A percentile compares a stretch with the other conserved stretches of the same genome.
Conservation (phyloP, 1,140 invertebrate genomes). For the Cepaea nemoralis region DNA sequence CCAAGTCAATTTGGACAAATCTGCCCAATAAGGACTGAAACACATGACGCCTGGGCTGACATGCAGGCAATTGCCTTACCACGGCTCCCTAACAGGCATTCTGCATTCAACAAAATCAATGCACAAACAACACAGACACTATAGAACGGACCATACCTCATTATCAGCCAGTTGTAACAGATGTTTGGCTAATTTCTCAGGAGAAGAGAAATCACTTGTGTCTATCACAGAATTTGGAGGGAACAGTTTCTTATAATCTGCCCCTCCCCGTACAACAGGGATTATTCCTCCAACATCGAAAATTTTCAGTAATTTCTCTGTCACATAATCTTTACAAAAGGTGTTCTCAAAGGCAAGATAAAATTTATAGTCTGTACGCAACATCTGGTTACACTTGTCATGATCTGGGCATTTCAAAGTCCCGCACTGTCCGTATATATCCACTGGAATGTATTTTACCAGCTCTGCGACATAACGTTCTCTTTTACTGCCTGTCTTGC, state of each 20-base stretch:
- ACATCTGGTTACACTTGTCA: slow-evolving; percentile 42
- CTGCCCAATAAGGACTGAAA: no score
- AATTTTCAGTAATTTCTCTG: slow-evolving; percentile 89
- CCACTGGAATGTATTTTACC: slow-evolving; percentile 74
- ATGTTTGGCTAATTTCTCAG: slow-evolving; percentile 74
- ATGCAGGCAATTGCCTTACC: no score
- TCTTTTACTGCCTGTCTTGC: slow-evolving; percentile 74
- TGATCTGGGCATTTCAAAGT: slow-evolving; percentile 40
- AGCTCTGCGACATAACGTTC: slow-evolving; percentile 75
- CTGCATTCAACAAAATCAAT: no score
- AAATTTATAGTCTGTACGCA: slow-evolving; percentile 62
- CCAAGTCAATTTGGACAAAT: no score
- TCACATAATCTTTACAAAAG: slow-evolving; percentile 95
- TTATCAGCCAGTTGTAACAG: slow-evolving; percentile 72
- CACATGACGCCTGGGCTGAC: no score
- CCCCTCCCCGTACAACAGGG: slow-evolving; percentile 80
- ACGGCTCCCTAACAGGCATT: no score
- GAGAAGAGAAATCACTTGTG: slow-evolving; percentile 74
- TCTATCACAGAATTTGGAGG: slow-evolving; percentile 80
- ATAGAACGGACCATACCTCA: slow-evolving; percentile 33
- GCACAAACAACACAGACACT: not conserved
- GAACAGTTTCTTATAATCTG: slow-evolving; percentile 74
- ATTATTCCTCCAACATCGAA: slow-evolving; percentile 72
- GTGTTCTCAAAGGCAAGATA: slow-evolving; percentile 82
- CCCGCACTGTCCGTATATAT: slow-evolving; percentile 79